Evolutionary conservation across 2,113 vertebrate species (phyloP), one percentile per base, ranked within the genome.

Genomic region (Thunnus maccoyii): DNA sequence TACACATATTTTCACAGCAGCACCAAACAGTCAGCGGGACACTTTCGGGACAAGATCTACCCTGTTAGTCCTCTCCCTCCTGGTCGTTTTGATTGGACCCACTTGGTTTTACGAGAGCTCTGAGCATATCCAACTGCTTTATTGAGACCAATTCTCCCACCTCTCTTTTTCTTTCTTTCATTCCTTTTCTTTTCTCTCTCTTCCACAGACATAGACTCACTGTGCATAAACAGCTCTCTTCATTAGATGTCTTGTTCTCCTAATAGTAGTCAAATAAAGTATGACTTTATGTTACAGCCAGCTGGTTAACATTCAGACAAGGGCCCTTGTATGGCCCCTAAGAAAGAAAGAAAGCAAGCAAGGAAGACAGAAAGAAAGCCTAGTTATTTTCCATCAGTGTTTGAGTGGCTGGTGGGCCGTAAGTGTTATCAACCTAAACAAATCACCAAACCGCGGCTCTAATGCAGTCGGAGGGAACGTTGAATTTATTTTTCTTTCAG

Each of bases 401-500:
- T 68, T 62, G 94, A 96, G 96, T 95, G 94, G 95, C 95, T 94
- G 95, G 91, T 95, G 95, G 96, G 94, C 96, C 93, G 96, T 95
- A 96, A 97, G 96, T 97, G 96, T 98, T 98, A 99, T 98, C 97
- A 98, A 96, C 95, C 94, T 94, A 96, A 96, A 93, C 95, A 96
- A 95, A 96, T 95, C 96, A 96, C 95, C 95, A 73, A 87, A 86
- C 86, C 76, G 1, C 95, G 82, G 95, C 66, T 95, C 95, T 99
- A 98, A 99, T 98, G 97, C 97, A 98, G 96, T 92, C 94, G 88
- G 95, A 96, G 95, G 95, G 96, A 97, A 95, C 91, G 91, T 84
- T 74, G 90, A 95, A 96, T 99, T 99, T 99, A 98, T 99, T 99
- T 99, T 98, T 96, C 96, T 97, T 98, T 96, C 97, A 95, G 96